Evolutionary conservation across 2,113 vertebrate genomes (phyloP).

Genomic region (Clarias gariepinus): DNA sequence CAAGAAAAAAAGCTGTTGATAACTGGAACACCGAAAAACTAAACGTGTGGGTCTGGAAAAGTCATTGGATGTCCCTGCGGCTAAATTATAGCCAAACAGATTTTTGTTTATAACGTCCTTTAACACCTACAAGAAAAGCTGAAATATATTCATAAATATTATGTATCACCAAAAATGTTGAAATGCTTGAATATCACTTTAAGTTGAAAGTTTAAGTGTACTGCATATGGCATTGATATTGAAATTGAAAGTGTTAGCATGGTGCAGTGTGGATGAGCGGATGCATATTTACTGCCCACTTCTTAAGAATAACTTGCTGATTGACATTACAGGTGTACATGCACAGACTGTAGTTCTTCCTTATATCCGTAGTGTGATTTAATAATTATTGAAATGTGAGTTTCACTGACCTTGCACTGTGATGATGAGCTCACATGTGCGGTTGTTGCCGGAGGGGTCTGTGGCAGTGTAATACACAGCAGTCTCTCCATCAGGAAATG

Average conservation of each 20-base stretch:
- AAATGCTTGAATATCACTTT: not conserved
- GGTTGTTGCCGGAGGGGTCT: conserved; percentile 89
- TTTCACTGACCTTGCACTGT: conserved; percentile 80
- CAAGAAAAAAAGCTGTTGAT: not conserved
- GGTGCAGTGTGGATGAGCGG: not conserved
- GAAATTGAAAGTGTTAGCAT: not conserved
- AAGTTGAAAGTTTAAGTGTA: too few relatives aligned
- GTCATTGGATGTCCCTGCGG: not conserved
- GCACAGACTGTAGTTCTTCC: not conserved
- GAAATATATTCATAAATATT: too few relatives aligned
- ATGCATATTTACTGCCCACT: not conserved
- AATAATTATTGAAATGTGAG: not conserved
- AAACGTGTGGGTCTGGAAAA: not conserved
- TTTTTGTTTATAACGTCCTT: not conserved
- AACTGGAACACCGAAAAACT: not conserved
- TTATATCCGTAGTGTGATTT: not conserved
- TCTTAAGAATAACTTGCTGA: not conserved
- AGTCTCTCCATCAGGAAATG: conserved; percentile 86
- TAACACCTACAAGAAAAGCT: not conserved
- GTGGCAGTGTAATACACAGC: conserved; percentile 82
- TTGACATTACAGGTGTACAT: not conserved
- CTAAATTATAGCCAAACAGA: not conserved
- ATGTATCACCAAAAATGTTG: not conserved
- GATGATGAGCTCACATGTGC: conserved; percentile 87
- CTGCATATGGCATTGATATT: not conserved